Conservation (phyloP, 2,113 vertebrate genomes). For the Anthoscopus minutus region DNA sequence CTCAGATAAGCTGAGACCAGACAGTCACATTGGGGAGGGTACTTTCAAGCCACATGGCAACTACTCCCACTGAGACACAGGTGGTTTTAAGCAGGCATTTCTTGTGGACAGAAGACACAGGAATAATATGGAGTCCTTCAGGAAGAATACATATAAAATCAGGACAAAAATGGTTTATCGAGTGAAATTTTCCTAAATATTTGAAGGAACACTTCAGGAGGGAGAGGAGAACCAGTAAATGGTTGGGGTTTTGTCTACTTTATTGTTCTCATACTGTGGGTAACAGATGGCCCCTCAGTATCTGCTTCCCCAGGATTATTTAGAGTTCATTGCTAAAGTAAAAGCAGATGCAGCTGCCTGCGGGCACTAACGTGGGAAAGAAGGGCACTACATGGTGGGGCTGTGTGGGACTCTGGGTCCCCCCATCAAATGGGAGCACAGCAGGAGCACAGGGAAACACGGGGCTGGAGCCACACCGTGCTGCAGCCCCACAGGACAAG, state of each 20-base stretch:
- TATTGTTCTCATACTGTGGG: neutral
- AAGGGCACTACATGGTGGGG: neutral
- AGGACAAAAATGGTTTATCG: neutral
- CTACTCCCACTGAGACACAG: neutral
- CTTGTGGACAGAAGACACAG: neutral
- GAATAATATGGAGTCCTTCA: neutral
- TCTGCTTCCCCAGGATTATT: neutral
- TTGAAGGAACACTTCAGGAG: neutral
- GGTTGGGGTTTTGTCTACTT: neutral
- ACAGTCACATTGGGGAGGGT: neutral
- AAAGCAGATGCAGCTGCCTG: neutral
- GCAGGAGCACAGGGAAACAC: neutral
- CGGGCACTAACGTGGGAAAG: neutral
- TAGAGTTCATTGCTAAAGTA: neutral
- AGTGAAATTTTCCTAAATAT: neutral
- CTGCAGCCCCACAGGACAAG: neutral
- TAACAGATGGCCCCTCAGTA: neutral
- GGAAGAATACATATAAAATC: neutral
- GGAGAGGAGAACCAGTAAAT: neutral
- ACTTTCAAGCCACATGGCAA: neutral
- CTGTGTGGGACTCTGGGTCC: neutral
- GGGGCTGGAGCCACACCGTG: accelerated
- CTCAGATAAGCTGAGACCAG: neutral
- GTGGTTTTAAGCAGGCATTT: neutral
- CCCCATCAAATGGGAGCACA: conserved; percentile 53